These are phyloP conservation scores for Python bivittatus DNA, from an alignment of 2,113 vertebrate species.

Conservation along the genomic window DNA sequence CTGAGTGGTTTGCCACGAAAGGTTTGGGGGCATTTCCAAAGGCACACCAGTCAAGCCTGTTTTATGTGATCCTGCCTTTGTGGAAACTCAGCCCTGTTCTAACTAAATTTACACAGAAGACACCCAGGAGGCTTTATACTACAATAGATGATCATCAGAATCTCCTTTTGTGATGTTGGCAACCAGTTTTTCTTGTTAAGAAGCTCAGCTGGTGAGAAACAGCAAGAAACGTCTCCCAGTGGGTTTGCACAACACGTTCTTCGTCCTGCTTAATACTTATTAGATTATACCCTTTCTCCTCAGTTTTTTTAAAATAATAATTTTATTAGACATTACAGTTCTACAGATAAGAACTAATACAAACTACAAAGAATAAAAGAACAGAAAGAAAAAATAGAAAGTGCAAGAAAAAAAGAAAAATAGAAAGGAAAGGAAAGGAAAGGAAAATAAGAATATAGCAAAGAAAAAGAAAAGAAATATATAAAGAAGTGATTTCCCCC, in stretches of 20 bases:
- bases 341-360: too few species aligned
- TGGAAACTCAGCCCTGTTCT: neutral
- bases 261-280: neutral
- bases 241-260: neutral
- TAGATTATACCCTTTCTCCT: too few species aligned
- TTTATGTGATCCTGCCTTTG: neutral
- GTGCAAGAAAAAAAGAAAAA: too few species aligned
- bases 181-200: neutral
- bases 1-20: neutral
- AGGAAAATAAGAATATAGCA: too few species aligned
- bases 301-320: too few species aligned
- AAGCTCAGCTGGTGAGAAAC: neutral
- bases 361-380: too few species aligned
- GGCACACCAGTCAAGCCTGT: too few species aligned
- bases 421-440: too few species aligned
- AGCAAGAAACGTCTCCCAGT: neutral
- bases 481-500: too few species aligned
- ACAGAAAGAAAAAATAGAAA: too few species aligned
- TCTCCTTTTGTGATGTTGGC: neutral
- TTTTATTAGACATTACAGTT: too few species aligned
- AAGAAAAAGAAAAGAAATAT: too few species aligned
- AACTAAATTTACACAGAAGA: neutral
- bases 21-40: neutral
- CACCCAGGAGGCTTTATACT: neutral
- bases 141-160: neutral